Conservation (phyloP, 2,888 invertebrate genomes). For the Eustalomyia histrio region DNA sequence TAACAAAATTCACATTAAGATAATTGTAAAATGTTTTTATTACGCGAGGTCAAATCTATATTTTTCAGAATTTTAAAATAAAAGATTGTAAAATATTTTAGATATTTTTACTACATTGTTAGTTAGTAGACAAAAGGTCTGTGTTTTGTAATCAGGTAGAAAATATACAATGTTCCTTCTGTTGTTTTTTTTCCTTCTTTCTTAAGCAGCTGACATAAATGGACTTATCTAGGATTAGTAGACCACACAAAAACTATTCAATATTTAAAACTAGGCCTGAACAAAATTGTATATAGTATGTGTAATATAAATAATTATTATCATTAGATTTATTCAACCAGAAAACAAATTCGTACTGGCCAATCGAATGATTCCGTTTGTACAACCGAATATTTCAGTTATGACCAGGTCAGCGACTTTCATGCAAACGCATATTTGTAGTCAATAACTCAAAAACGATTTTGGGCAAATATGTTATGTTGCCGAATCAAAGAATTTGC, state of each 20-base stretch:
- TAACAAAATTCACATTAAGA: constrained; percentile 21
- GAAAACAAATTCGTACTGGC: too few relatives aligned
- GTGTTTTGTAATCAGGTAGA: neutral
- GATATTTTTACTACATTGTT: neutral
- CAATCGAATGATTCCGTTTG: too few relatives aligned
- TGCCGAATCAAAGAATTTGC: too few relatives aligned
- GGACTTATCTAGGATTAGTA: constrained; percentile 54
- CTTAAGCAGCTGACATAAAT: constrained; percentile 57
- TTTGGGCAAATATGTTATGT: too few relatives aligned
- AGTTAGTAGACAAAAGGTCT: neutral
- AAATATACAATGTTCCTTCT: neutral
- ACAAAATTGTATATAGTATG: neutral
- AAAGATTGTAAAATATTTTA: neutral
- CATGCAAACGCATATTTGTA: too few relatives aligned
- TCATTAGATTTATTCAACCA: too few relatives aligned
- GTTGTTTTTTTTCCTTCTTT: constrained; percentile 15
- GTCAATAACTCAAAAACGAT: too few relatives aligned
- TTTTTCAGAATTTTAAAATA: neutral
- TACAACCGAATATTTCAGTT: too few relatives aligned
- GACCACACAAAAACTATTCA: constrained; percentile 63
- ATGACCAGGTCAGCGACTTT: too few relatives aligned
- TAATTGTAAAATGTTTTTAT: constrained; percentile 13
- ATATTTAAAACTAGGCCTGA: constrained; percentile 18
- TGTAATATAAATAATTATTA: constrained; percentile 22
- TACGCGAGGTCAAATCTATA: constrained; percentile 27